Conservation (phyloP, 2,797 vertebrate genomes). For the Neosalanx taihuensis region DNA sequence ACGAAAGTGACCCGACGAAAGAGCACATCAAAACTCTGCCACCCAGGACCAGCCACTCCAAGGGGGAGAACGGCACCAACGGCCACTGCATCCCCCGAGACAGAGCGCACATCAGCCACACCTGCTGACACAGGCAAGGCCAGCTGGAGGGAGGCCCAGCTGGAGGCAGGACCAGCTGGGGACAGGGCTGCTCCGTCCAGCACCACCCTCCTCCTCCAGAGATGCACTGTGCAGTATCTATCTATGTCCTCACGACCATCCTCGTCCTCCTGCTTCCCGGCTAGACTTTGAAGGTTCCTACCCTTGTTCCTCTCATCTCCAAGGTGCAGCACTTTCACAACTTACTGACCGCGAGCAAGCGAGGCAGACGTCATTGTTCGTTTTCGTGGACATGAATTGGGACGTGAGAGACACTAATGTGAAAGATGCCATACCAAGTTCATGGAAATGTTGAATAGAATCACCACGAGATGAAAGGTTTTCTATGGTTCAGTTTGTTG, state of each 20-base stretch:
- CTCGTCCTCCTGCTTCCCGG: background rate
- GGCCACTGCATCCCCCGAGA: conserved; percentile 73
- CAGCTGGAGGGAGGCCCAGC: background rate
- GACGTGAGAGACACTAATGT: conserved; percentile 18
- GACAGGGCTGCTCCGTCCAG: background rate
- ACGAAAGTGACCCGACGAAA: conserved; percentile 68
- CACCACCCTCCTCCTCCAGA: background rate
- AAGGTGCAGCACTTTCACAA: background rate
- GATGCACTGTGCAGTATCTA: background rate
- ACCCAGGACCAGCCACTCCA: conserved; percentile 30
- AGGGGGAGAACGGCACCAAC: conserved; percentile 61
- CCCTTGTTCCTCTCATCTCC: background rate
- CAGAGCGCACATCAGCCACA: conserved; percentile 70
- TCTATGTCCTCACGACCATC: background rate
- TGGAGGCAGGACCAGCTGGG: background rate
- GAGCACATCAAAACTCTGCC: conserved; percentile 55
- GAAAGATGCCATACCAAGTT: background rate
- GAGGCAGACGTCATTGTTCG: background rate
- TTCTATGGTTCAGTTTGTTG: background rate
- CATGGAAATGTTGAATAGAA: background rate
- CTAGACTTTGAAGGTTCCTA: background rate
- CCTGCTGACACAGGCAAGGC: conserved; percentile 55
- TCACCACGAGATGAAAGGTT: background rate
- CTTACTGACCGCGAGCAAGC: conserved; percentile 16
- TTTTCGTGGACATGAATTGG: background rate